Conservation (phyloP, 2,797 vertebrate genomes). For the Babyrousa celebensis region DNA sequence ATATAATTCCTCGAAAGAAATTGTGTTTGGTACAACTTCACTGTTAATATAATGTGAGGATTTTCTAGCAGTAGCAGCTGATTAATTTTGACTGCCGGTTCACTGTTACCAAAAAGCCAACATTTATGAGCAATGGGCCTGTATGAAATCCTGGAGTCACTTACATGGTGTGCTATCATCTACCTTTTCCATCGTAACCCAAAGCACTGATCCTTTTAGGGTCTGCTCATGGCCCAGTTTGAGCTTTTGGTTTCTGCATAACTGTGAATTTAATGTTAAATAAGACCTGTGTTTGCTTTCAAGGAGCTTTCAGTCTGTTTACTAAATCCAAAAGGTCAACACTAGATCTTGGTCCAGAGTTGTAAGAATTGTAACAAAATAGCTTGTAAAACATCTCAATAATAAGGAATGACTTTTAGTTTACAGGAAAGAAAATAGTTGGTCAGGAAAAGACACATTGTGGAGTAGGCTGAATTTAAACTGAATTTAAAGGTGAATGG, state of each 20-base stretch:
- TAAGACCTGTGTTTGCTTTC: not conserved
- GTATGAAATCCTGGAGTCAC: not conserved
- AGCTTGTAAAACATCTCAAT: not conserved
- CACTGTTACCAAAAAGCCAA: not conserved
- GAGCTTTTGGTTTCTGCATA: not conserved
- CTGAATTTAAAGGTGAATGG: not conserved
- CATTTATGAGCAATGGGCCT: not conserved
- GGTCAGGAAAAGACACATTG: not conserved
- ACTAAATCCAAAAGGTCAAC: not conserved
- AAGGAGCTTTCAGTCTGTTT: not conserved
- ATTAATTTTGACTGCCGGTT: not conserved
- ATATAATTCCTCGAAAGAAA: constrained; percentile 42
- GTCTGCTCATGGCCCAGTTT: not conserved
- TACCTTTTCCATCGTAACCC: not conserved
- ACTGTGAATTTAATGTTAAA: not conserved
- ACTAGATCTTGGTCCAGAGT: not conserved
- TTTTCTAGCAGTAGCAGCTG: not conserved
- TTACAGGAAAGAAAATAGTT: not conserved
- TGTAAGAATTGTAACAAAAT: constrained; percentile 26
- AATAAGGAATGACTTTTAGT: not conserved
- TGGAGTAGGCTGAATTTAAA: not conserved
- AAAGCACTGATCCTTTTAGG: not conserved
- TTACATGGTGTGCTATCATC: not conserved
- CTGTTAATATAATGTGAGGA: constrained; percentile 44
- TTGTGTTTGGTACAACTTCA: constrained; percentile 18